Evolutionary conservation across 2,888 invertebrate species (phyloP), one percentile per base, ranked within the genome.

Genomic region (Merodon equestris): DNA sequence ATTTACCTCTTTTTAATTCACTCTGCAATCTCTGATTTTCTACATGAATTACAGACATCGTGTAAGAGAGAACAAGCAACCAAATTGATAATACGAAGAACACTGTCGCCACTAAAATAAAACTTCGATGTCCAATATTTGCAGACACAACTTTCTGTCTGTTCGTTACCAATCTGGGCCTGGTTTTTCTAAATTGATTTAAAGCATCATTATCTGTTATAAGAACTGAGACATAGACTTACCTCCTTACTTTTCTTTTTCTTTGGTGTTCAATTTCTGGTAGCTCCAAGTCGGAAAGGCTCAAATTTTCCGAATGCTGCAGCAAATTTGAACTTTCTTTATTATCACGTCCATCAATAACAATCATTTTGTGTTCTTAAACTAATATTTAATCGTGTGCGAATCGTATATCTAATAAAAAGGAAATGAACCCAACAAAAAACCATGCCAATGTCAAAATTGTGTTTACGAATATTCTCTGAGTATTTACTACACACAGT

Each of bases 201-300:
- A 10, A 57, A 40, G 34, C 18, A 47, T 57, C 18, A 17, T 66
- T 40, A 40, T 64, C 44, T 14, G 18, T 48, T 38, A 51, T 15
- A 13, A 12, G 10, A 2, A 56, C 27, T 60, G 14, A 14, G 45
- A 19, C 50, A 44, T 3, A n/a, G 15, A 17, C 75, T 66, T 61
- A 81, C 81, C 81, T 74, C 66, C 81, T 50, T 47, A 81, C 81
- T 81, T 75, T 81, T 36, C 81, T 68, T 57, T 75, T 81, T 63
- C 75, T 75, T 81, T 81, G 81, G 36, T 79, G 79, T 34, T 79
- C 79, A 44, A 81, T 81, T 45, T 81, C 81, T 18, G 81, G 81
- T 17, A 81, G n/a, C 51, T 81, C 81, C 19, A 81, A 61, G 12
- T 81, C 81, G 9, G 81, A 81, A 17, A 81, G 66, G 57, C 81